These are phyloP conservation scores for Mylabris sibirica DNA, from an alignment of 2,888 invertebrate genomes.

Conservation along the genomic window DNA sequence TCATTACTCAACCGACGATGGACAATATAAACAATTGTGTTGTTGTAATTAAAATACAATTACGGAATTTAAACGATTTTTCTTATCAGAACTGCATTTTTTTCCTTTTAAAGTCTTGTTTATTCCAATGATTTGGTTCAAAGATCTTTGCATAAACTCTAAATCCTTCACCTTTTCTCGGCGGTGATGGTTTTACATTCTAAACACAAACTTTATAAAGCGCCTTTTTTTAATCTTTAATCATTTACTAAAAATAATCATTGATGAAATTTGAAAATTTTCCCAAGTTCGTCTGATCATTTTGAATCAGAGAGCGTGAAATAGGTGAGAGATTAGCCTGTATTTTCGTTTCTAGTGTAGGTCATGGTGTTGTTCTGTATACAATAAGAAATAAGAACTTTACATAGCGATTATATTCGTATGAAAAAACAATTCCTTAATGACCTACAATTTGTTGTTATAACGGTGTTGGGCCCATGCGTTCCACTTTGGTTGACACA, in stretches of 20 bases:
- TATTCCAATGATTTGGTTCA: not conserved
- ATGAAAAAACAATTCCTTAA: not conserved
- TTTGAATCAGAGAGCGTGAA: conserved; percentile 10
- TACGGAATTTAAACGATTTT: not conserved
- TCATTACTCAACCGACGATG: not conserved
- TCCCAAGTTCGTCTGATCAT: not conserved
- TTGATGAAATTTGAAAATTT: not conserved
- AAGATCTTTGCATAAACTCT: not conserved
- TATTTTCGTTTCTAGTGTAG: not conserved
- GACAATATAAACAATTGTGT: not conserved
- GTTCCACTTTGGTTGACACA: not conserved
- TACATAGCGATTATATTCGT: not conserved
- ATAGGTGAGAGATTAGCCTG: not conserved
- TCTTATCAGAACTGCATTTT: not conserved
- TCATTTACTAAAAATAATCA: not conserved
- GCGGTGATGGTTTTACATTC: not conserved
- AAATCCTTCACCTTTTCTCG: not conserved
- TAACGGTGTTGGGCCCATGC: conserved; percentile 5
- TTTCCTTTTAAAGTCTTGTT: not conserved
- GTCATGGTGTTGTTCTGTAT: not conserved
- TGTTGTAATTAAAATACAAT: not conserved
- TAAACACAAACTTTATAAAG: not conserved
- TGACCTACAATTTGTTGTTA: conserved; percentile 1
- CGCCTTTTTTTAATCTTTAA: not conserved
- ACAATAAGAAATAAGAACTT: not conserved